Base-by-base conservation (phyloP, 2,888 invertebrate species). In the Campoplex nolae region DNA sequence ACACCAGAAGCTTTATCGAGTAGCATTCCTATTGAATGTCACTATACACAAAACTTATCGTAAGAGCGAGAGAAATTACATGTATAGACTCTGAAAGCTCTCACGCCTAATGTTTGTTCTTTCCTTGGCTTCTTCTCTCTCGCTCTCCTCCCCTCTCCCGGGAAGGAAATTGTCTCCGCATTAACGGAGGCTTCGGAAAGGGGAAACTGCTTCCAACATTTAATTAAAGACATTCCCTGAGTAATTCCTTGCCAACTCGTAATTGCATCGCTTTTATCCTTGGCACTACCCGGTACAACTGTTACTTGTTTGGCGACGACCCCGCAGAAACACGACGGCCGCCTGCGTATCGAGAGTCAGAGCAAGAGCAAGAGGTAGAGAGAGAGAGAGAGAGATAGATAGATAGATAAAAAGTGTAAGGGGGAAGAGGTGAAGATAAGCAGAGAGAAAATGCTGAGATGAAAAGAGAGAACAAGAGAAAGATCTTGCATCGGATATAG, bases 171-270 rank as follows among this genome's bases (percentile, higher is more conserved):
- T 93, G 93, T 94, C 94, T 93, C 93, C 92, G 92, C 93, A 93
- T 93, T 93, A 93, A 92, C 93, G 91, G 91, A 92, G 92, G 92
- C 92, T 92, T 81, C 76, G 62, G 71, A 51, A 48, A 68, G 76
- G 70, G 92, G 92, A 93, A 93, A 92, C 93, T 93, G 93, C 92
- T 93, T 91, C 92, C 92, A 93, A 93, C 93, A 93, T 94, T 94
- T 93, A 94, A 94, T 94, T 94, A 93, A 94, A 94, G 93, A 92
- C 93, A 93, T 93, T 93, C 93, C 91, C 92, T 93, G 92, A 93
- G 93, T 93, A 93, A 93, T 93, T 92, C 90, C 90, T 90, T 90
- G 85, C 88, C 85, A 89, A 90, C 89, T 90, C 90, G 93, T 94
- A 94, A 94, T 94, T 93, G 93, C 93, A 92, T 93, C 92, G 93